Evolutionary conservation across 2,113 vertebrate species (phyloP), one percentile per base, ranked within the genome.

Genomic region (Pyrgilauda ruficollis): DNA sequence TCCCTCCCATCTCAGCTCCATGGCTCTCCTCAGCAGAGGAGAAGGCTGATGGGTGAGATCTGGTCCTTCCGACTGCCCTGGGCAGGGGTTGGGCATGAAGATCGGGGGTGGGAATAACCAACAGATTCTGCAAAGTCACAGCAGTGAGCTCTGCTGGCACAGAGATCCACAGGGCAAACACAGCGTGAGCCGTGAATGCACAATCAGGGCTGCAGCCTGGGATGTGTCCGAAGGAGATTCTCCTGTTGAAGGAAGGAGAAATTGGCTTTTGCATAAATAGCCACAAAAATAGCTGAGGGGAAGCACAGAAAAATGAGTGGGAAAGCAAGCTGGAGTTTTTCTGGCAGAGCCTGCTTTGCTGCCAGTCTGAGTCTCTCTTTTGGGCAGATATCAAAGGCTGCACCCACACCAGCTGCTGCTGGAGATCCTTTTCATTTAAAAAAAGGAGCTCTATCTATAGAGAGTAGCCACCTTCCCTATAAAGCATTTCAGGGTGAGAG

Each of bases 151-250:
- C 37, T n/a, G 59, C 61, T 8, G 5, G 37, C 91, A 16, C 59
- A 7, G 35, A 30, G 50, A 8, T 9, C 33, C 49, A 13, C 55
- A 9, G 0, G 7, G 79, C 63, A 66, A 35, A n/a, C 69, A 10
- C 3, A 0, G 41, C 0, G 0, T 47, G 63, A 63, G 50, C 77
- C 37, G 1, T 1, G 84, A 91, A 44, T 43, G 52, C 64, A 66
- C 50, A 58, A 8, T 5, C 67, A 62, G 74, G 69, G 47, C 87
- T 59, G 13, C 47, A 53, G 64, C 69, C 70, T 20, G 6, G 66
- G 37, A 6, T 11, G 61, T 19, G 53, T 49, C 74, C 6, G 0
- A 39, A 21, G 78, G 66, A 85, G 46, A 30, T 44, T 15, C 35
- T 75, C 30, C 55, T 58, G 26, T 7, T 56, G 87, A 37, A 39